Conservation (phyloP, 2,797 vertebrate species). For the Acrossocheilus wenchowensis region DNA sequence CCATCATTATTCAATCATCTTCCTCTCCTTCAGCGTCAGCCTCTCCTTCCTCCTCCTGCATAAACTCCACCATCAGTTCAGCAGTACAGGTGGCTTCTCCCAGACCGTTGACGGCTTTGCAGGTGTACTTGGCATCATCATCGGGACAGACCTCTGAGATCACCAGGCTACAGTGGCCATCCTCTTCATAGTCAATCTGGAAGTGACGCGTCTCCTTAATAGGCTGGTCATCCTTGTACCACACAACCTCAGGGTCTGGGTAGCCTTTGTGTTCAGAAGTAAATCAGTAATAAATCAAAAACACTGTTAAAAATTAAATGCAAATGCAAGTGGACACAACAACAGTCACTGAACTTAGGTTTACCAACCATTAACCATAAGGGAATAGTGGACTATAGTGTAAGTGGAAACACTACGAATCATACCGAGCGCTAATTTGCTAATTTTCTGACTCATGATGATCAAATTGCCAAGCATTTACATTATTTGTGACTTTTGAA, state of each 20-base stretch:
- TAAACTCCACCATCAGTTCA: conserved; percentile 88
- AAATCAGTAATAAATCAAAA: not conserved
- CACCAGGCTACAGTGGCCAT: conserved; percentile 88
- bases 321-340: not conserved
- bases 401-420: not conserved
- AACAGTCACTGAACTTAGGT: not conserved
- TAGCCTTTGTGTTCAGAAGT: conserved; percentile 73
- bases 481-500: too few relatives aligned
- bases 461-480: not conserved
- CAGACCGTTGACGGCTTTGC: conserved; percentile 88
- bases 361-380: not conserved
- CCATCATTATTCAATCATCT: conserved; percentile 42
- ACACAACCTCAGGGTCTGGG: conserved; percentile 89
- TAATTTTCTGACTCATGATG: not conserved
- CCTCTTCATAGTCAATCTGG: conserved; percentile 91
- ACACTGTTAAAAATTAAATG: not conserved
- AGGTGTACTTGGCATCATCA: conserved; percentile 90
- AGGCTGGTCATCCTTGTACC: conserved; percentile 89
- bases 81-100: conserved; percentile 86
- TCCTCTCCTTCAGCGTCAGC: conserved; percentile 74
- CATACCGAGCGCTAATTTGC: not conserved
- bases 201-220: conserved; percentile 90
- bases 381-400: not conserved
- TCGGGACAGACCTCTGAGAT: conserved; percentile 85
- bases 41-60: conserved; percentile 82